Conservation (phyloP, 1,140 invertebrate genomes). For the Drosophila grimshawi region DNA sequence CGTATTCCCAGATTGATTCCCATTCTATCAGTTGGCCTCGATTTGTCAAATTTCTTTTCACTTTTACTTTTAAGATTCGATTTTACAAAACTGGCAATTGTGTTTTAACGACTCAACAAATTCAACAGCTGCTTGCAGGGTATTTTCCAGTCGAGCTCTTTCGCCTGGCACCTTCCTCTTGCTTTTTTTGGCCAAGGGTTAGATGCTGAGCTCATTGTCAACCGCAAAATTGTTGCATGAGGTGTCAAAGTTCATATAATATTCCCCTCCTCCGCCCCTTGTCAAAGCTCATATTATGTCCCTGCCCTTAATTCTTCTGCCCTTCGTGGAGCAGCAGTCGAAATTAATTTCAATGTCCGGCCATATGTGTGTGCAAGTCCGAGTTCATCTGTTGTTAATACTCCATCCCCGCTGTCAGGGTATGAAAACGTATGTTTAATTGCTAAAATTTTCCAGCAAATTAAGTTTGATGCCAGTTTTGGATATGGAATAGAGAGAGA, state of each 20-base stretch:
- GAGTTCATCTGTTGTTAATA: not conserved
- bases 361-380: conserved; percentile 28
- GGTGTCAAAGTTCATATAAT: conserved; percentile 83
- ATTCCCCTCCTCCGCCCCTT: conserved; percentile 22
- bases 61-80: too few relatives aligned
- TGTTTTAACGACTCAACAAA: too few relatives aligned
- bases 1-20: too few relatives aligned
- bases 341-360: conserved; percentile 76
- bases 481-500: too few relatives aligned
- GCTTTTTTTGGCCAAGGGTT: conserved; percentile 1
- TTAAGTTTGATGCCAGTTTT: conserved; percentile 64
- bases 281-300: conserved; percentile 80
- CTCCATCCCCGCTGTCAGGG: too few relatives aligned
- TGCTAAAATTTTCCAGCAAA: conserved; percentile 84
- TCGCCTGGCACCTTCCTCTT: not conserved
- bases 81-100: too few relatives aligned
- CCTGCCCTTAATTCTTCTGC: not conserved
- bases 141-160: too few relatives aligned
- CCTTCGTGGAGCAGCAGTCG: conserved; percentile 21
- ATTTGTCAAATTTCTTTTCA: too few relatives aligned
- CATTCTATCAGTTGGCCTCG: too few relatives aligned
- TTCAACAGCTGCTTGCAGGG: too few relatives aligned
- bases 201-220: conserved; percentile 61
- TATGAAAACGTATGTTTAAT: conserved; percentile 55
- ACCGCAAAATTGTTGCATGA: conserved; percentile 84